These are phyloP conservation scores for Trachelus tabidus DNA, from an alignment of 2,888 invertebrate genomes.

Conservation along the genomic window DNA sequence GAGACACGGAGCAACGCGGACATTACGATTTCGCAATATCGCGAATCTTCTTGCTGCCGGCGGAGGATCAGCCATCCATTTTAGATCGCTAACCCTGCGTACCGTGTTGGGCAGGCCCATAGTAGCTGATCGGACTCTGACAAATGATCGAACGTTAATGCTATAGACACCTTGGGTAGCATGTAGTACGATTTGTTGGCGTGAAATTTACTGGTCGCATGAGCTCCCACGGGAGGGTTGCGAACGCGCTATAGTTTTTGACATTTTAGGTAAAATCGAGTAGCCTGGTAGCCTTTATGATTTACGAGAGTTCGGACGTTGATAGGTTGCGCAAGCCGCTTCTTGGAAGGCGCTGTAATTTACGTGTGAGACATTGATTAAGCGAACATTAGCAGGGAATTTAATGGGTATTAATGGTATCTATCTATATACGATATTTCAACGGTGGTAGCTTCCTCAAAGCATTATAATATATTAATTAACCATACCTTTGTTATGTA, in stretches of 20 bases:
- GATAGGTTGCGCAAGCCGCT: background rate
- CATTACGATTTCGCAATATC: background rate
- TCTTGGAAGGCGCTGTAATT: background rate
- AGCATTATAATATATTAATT: background rate
- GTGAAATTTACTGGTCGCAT: background rate
- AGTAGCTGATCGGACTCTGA: background rate
- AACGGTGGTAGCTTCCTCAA: background rate
- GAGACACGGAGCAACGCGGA: background rate
- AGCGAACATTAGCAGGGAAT: background rate
- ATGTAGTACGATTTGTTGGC: background rate
- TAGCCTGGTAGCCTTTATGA: background rate
- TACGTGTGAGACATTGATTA: background rate
- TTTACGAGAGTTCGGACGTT: background rate
- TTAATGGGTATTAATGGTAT: background rate
- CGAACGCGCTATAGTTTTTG: background rate
- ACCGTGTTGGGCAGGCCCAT: background rate
- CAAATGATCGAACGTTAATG: background rate
- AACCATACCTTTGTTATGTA: background rate
- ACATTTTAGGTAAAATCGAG: background rate
- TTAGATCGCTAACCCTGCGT: conserved; percentile 36
- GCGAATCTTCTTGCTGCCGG: conserved; percentile 13
- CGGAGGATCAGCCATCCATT: conserved; percentile 36
- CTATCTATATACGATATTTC: background rate
- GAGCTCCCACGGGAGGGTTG: background rate
- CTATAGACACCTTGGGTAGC: background rate